These are phyloP conservation scores for Eudasyphora cyanicolor DNA, from an alignment of 2,888 invertebrate genomes.

Conservation along the genomic window DNA sequence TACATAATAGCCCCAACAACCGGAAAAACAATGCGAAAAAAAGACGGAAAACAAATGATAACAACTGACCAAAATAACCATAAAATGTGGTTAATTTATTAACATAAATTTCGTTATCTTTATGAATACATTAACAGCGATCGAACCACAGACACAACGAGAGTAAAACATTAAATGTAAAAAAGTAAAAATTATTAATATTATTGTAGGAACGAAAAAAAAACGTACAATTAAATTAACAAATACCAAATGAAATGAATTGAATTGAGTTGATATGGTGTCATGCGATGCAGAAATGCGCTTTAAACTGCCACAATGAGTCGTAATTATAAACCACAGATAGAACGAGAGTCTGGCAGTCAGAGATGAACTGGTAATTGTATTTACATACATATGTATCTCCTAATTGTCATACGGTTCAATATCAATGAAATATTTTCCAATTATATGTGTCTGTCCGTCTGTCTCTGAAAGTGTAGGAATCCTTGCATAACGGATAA, in stretches of 20 bases:
- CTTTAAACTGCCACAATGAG: background rate
- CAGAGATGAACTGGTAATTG: background rate
- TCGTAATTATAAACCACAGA: slow-evolving; percentile 3
- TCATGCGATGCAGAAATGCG: background rate
- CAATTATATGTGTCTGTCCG: background rate
- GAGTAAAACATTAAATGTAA: background rate
- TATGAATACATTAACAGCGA: slow-evolving; percentile 20
- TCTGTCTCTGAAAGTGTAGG: too few species aligned
- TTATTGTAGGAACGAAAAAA: too few species aligned
- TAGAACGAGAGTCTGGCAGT: background rate
- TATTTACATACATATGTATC: background rate
- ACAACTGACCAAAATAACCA: slow-evolving; percentile 33
- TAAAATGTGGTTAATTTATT: slow-evolving; percentile 43
- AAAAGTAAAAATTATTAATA: background rate
- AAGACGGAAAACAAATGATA: background rate
- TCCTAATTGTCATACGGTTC: slow-evolving; percentile 5
- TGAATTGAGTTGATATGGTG: background rate
- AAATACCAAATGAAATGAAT: background rate
- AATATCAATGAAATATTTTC: background rate
- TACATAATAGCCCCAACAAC: background rate
- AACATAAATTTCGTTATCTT: slow-evolving; percentile 47
- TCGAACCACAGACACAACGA: background rate
- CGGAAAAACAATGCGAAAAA: background rate
- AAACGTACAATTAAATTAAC: slow-evolving; percentile 14
- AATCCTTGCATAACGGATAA: background rate